Evolutionary conservation across 2,888 invertebrate genomes (phyloP), one percentile per base, ranked within the genome.

Genomic region (Pammene aurita): DNA sequence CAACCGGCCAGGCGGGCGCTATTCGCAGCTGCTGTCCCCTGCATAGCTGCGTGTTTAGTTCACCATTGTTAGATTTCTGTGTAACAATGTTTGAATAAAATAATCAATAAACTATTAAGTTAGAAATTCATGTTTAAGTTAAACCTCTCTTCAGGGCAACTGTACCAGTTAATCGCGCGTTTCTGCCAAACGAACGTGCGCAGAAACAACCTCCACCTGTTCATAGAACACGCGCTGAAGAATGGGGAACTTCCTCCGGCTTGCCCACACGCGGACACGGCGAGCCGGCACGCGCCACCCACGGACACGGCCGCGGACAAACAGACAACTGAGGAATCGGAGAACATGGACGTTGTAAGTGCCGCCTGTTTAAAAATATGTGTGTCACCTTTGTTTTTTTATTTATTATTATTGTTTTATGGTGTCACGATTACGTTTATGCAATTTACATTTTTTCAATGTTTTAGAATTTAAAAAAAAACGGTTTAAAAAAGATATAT

Each of bases 121-220:
- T 10, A 7, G 11, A 9, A 9, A 6, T 38, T 14, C 14, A 0
- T 18, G 18, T 50, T 50, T 50, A 50, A n/a, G 11, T 18, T 18
- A 18, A 50, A 50, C 18, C 16, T 14, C 16, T 7, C 65, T 72
- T 86, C 82, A 95, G 94, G 90, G 48, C 89, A 94, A 74, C 80
- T 95, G 7, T 96, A 94, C 93, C 84, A 89, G 11, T 89, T 94
- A 72, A 81, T 95, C 73, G 81, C 93, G 26, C 83, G 89, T 56
- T 94, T 93, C 81, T 81, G 80, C 42, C 79, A 82, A 6, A 80
- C 87, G 0, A 85, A 90, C 7, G 76, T 90, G 6, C 75, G 82
- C 5, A 80, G 82, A 18, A 77, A 83, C 6, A 84, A 90, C 41
- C 78, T 95, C 1, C 93, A 93, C 74, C 78, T 87, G 0, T 94